Evolutionary conservation across 2,797 vertebrate species (phyloP), one percentile per base, ranked within the genome.

Genomic region (Erethizon dorsatum): DNA sequence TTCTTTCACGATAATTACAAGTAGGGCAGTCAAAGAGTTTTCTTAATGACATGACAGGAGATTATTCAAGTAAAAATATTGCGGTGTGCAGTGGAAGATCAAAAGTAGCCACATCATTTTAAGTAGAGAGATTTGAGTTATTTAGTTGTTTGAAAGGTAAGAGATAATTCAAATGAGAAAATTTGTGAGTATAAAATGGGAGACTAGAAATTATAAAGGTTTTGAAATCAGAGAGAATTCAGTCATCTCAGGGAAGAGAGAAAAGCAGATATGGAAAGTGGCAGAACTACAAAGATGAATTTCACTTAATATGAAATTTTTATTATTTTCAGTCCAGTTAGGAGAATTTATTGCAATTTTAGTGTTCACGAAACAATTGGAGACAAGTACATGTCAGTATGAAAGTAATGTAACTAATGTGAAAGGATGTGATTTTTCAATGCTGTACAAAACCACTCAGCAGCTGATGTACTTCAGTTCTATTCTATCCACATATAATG

Each of bases 311-410:
- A 88, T 71, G 52, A 95, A 83, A 83, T 65, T 96, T 95, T 94
- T 83, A 91, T 95, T 94, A 92, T 86, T 83, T 86, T 95, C 75
- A 47, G 11, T 83, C 41, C 61, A 71, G 41, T 95, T 92, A 91
- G 54, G 31, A 94, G 54, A 90, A 92, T 92, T 96, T 85, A 94
- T 82, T 71, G 69, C 61, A 86, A 83, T 96, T 97, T 95, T 92
- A 91, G 83, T 61, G 26, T 96, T 92, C 52, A 88, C 45, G 86
- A 86, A 61, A 73, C 79, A 92, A 95, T 90, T 90, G 91, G 63
- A 88, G 94, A 96, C 71, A 94, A 95, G 92, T 78, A 57, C 24
- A 59, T 79, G 71, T 88, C 90, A 85, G 80, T 45, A 4, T 95
- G 59, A 88, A 92, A 75, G 47, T 57, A 95, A 95, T 63, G 22